Base-by-base conservation (phyloP, 37 sponge, comb jelly and placozoan genomes). In the Tethya wilhelma region DNA sequence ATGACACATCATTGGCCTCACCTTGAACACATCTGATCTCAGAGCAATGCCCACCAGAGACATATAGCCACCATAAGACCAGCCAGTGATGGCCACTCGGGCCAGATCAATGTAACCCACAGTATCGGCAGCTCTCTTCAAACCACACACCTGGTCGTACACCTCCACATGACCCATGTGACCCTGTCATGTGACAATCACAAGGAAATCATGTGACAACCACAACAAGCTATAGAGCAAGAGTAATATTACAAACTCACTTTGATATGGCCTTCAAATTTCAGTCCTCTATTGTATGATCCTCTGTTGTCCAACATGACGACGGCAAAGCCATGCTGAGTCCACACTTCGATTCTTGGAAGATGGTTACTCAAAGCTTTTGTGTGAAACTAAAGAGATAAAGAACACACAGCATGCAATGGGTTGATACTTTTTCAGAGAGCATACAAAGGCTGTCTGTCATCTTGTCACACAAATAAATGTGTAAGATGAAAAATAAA, bases 61-160 rank as follows among this genome's bases (percentile, higher is more conserved):
- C 81, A 96, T 67, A 78, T 96, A 96, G 40, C 97, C 97, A 77
- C 94, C 94, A 82, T 96, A 96, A 37, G 97, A 96, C 88, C 93
- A 93, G 36, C 97, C 93, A 38, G 70, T 72, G 33, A 96, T 78
- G 23, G 86, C 93, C 32, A 93, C 89, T 31, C 89, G 44, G n/a
- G 14, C 38, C 46, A 83, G 57, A 67, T 96, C 97, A 44, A 96
- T 73, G 59, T 56, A 81, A 9, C 59, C 55, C n/a, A 63, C 71
- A 25, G 44, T 33, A 37, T 78, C 36, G n/a, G 86, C 82, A 30
- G 90, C 80, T 9, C 80, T 59, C 77, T 78, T 22, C 49, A 96
- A 64, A 22, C 86, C 97, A 36, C 67, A 57, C 59, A 94, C 94
- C 76, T 94, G 94, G 49, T 94, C 94, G 49, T 78, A 64, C 33